Evolutionary conservation across 2,797 vertebrate genomes (phyloP), one percentile per base, ranked within the genome.

Genomic region (Malacoctenus gilli): DNA sequence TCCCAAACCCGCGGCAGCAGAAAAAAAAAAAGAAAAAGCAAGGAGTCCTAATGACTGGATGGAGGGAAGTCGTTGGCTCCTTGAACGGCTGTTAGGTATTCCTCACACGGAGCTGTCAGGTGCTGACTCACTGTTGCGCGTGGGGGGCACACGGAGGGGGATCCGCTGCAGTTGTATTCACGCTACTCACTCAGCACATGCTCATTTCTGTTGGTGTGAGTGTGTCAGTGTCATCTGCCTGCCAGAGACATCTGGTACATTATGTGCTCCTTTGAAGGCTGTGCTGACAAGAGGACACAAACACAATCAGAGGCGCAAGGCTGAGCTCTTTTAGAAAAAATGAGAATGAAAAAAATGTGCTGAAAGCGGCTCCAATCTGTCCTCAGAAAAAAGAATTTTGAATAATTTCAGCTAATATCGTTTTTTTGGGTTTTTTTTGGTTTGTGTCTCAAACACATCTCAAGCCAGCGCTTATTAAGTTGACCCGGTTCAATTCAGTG

Each of bases 211-310:
- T 76, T 63, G 58, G 9, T 28, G 4, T 58, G 65, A n/a, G n/a
- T 65, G 71, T 70, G 75, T 82, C 55, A 11, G 73, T 72, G 54
- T 82, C 79, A 70, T 72, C 79, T 75, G 84, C 77, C 64, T 43
- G 44, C 68, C 68, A 75, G 57, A 87, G 75, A 80, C 82, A 87
- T 86, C 85, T 89, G 84, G 82, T 79, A 77, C 62, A 41, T 12
- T 11, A 32, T 32, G 30, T 32, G 30, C 6, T 32, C 10, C 30
- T 76, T 72, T 62, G 53, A 79, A 82, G 68, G 75, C 73, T 5
- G 3, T 59, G 41, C 49, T 31, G 59, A 36, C 40, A 52, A 38
- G 8, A 38, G 22, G 46, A 55, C 18, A 2, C 36, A 68, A 32
- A 69, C 35, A 30, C 30, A 23, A 52, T 43, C 35, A 0, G 8